A percentile compares a stretch with the other conserved stretches of the same genome.
Evolutionary conservation across 2,113 vertebrate genomes (phyloP).

Genomic region (Gnathonemus echidnorhynchus): DNA sequence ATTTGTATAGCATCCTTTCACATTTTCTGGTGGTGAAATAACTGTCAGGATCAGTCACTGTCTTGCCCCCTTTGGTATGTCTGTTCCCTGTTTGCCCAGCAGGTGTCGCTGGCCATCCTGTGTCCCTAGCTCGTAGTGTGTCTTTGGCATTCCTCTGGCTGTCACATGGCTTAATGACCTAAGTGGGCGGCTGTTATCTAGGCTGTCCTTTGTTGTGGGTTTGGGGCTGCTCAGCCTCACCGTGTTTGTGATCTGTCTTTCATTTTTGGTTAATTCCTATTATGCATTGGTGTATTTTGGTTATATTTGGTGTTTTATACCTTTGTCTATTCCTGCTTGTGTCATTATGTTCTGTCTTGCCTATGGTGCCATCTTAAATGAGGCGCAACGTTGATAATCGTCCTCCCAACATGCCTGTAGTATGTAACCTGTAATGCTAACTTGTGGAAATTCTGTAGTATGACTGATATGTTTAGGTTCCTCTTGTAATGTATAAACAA

Average conservation of each 20-base stretch:
- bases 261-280: not conserved
- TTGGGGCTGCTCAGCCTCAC: too few relatives aligned
- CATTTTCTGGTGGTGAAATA: not conserved
- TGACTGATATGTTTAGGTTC: not conserved
- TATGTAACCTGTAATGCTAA: not conserved
- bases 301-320: not conserved
- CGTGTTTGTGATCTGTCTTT: not conserved
- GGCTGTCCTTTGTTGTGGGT: not conserved
- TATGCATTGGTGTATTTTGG: not conserved
- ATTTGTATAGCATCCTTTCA: not conserved
- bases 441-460: not conserved
- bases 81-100: not conserved
- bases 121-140: not conserved
- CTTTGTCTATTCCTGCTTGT: not conserved
- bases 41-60: not conserved
- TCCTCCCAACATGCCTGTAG: not conserved
- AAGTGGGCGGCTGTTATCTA: not conserved
- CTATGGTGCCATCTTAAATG: not conserved
- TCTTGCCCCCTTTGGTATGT: not conserved
- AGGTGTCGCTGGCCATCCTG: not conserved
- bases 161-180: not conserved
- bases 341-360: not conserved
- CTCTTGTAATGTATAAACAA: not conserved
- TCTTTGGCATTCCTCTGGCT: not conserved
- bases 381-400: not conserved